Evolutionary conservation across 30 jellyfish, hydroid and myxozoan genomes (phyloP), one percentile per base, ranked within the genome.

Genomic region (Catostylus mosaicus): DNA sequence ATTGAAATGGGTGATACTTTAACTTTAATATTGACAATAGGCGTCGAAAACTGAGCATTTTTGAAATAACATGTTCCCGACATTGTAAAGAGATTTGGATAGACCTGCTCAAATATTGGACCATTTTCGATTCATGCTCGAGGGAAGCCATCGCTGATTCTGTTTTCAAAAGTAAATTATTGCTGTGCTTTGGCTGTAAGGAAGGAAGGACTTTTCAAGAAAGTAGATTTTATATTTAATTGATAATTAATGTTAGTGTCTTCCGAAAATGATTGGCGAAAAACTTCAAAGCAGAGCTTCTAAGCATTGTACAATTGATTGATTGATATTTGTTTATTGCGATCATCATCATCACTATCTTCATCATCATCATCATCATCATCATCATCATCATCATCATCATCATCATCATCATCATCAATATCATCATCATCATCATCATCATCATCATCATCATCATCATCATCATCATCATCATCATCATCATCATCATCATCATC

Each of bases 291-390:
- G n/a, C n/a, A n/a, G n/a, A n/a, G n/a, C n/a, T n/a, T n/a, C n/a
- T n/a, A n/a, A n/a, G n/a, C n/a, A n/a, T n/a, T n/a, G n/a, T n/a
- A n/a, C n/a, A n/a, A n/a, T n/a, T n/a, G n/a, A n/a, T n/a, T n/a
- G n/a, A n/a, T n/a, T n/a, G n/a, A n/a, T n/a, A n/a, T n/a, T n/a
- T n/a, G n/a, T n/a, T n/a, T n/a, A n/a, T n/a, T n/a, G n/a, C n/a
- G n/a, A n/a, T n/a, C n/a, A n/a, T n/a, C n/a, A n/a, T n/a, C n/a
- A n/a, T n/a, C n/a, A n/a, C n/a, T n/a, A n/a, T n/a, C n/a, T n/a
- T n/a, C n/a, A n/a, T n/a, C n/a, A 50, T 50, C 63, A 50, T 50
- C 63, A 18, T 50, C 24, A 50, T 50, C 63, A 50, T 50, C 26
- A 50, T 9, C 63, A 50, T 50, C 63, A 50, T 3, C 24, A 50